Percentiles rank a stretch among this genome's conserved stretches.
phyloP scores from a whole-genome alignment of 2,888 invertebrate genomes.

The Eutolmus rufibarbis region DNA sequence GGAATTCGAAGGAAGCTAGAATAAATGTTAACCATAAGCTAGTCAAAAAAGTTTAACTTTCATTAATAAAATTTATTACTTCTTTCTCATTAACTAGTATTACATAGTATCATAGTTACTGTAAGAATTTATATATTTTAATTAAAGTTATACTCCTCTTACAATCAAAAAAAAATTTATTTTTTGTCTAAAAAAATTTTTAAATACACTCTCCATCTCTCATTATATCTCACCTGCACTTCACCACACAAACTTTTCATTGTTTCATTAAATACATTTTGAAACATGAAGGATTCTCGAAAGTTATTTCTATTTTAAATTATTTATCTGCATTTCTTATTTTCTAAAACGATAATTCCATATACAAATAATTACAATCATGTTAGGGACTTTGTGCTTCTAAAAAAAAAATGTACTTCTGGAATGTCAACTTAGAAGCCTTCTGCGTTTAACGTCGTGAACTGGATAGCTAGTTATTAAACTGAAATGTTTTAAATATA shows the following conservation, averaged over 20 bases:
- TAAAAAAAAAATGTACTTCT: not conserved
- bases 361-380: slow-evolving; percentile 28
- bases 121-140: slow-evolving; percentile 30
- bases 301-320: not conserved
- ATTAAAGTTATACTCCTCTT: slow-evolving; percentile 20
- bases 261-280: not conserved
- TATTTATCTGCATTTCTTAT: not conserved
- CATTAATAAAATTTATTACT: slow-evolving; percentile 30
- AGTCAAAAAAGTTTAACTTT: not conserved
- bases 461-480: not conserved
- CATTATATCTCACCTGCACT: not conserved
- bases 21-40: not conserved
- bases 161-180: not conserved
- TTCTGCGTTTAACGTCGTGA: not conserved
- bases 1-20: not conserved
- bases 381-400: not conserved
- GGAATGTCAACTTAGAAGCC: not conserved
- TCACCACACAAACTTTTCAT: not conserved
- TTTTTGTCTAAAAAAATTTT: not conserved
- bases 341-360: slow-evolving; percentile 2
- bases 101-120: slow-evolving; percentile 20
- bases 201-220: not conserved
- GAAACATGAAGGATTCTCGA: not conserved
- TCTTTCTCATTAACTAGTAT: slow-evolving; percentile 33
- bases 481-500: not conserved